Conservation (phyloP, 2,113 vertebrate genomes). For the Nesospiza acunhae region DNA sequence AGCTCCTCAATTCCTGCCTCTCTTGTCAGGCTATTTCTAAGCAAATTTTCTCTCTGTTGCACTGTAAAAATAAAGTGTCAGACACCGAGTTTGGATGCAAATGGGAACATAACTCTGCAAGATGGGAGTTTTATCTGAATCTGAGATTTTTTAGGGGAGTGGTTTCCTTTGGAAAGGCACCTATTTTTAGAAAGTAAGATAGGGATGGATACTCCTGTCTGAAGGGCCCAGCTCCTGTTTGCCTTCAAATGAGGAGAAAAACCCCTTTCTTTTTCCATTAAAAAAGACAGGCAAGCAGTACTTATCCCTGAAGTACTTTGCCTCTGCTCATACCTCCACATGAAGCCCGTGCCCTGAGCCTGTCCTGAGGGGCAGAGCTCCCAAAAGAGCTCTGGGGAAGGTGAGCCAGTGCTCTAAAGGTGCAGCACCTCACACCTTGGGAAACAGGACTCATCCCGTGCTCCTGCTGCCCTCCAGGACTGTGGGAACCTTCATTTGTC, state of each 20-base stretch:
- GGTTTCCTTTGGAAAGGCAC: background rate
- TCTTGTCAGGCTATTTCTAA: constrained; percentile 37
- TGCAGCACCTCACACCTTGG: background rate
- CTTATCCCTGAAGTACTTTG: background rate
- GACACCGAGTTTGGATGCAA: constrained; percentile 14
- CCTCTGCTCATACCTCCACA: constrained; percentile 13
- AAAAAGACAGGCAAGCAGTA: background rate
- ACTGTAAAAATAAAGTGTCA: constrained; percentile 57
- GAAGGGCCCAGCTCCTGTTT: background rate
- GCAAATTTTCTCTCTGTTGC: constrained; percentile 47
- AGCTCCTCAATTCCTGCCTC: constrained; percentile 57
- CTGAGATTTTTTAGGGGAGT: background rate
- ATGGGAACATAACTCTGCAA: constrained; percentile 13
- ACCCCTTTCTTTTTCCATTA: background rate
- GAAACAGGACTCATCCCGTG: background rate
- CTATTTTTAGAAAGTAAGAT: constrained; percentile 55
- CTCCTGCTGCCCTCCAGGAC: background rate
- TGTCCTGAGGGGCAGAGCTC: background rate
- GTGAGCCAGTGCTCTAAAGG: background rate
- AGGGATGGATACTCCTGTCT: background rate
- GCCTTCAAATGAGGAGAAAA: background rate
- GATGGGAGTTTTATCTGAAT: background rate
- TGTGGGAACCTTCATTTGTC: constrained; percentile 48
- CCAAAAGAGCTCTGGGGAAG: fast-evolving
- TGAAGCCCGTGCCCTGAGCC: fast-evolving